Percentiles rank a stretch among this genome's conserved stretches.
Evolutionary conservation across 1,140 invertebrate genomes (phyloP).

Genomic region (Drusus annulatus): DNA sequence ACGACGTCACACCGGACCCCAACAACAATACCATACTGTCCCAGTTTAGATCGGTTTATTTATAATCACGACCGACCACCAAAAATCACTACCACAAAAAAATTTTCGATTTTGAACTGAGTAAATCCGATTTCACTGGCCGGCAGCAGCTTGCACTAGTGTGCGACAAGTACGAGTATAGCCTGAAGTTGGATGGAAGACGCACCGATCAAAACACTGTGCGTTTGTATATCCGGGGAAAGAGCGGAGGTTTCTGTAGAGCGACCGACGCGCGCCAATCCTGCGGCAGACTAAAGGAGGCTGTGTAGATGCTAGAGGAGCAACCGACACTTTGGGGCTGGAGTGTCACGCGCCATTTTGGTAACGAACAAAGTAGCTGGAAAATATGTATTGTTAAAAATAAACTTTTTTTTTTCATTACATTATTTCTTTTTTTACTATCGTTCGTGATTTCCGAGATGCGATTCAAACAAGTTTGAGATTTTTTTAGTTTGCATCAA

Average conservation of each 20-base stretch:
- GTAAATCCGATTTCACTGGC: background rate
- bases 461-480: too few relatives aligned
- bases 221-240: conserved; percentile 5
- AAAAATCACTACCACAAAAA: background rate
- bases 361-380: too few relatives aligned
- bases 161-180: background rate
- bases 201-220: conserved; percentile 12
- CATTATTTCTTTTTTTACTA: too few relatives aligned
- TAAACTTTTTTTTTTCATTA: too few relatives aligned
- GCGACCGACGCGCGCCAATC: conserved; percentile 42
- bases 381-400: too few relatives aligned
- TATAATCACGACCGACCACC: background rate
- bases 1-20: background rate
- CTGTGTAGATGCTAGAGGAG: conserved; percentile 32
- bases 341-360: background rate
- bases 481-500: too few relatives aligned
- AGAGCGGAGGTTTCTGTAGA: background rate
- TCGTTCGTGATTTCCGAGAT: too few relatives aligned
- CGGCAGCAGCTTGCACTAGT: background rate
- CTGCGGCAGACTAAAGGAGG: conserved; percentile 47
- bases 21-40: conserved; percentile 24
- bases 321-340: background rate
- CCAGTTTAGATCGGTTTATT: conserved; percentile 10
- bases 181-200: background rate
- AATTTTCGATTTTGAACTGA: background rate